A percentile compares a stretch with the other conserved stretches of the same genome.
phyloP scores from a whole-genome alignment of 1,140 invertebrate genomes.

The Drosophila pectinifera region DNA sequence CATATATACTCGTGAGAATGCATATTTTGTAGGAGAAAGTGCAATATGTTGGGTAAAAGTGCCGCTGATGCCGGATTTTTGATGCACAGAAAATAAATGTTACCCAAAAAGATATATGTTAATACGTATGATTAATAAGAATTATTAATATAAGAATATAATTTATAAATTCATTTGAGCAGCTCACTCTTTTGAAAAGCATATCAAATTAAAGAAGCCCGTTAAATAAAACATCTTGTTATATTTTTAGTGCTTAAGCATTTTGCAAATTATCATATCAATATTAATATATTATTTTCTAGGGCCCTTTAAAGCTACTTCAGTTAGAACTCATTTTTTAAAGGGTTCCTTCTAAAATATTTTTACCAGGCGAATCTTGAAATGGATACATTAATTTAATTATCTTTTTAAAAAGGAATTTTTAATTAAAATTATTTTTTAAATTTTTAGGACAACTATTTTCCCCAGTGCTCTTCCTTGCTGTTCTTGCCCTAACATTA shows the following conservation, averaged over 20 bases:
- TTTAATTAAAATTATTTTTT: too few relatives aligned
- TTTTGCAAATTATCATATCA: neutral
- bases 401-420: too few relatives aligned
- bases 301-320: too few relatives aligned
- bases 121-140: neutral
- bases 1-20: neutral
- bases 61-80: constrained; percentile 24
- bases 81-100: constrained; percentile 4
- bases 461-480: constrained; percentile 17
- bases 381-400: too few relatives aligned
- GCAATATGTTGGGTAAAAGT: constrained; percentile 37
- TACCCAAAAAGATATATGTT: neutral
- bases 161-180: neutral
- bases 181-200: neutral
- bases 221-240: neutral
- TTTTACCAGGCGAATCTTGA: too few relatives aligned
- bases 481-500: constrained; percentile 75
- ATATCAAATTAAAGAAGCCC: neutral
- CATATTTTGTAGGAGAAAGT: constrained; percentile 2
- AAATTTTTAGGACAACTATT: neutral
- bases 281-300: too few relatives aligned
- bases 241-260: neutral
- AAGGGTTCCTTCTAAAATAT: too few relatives aligned
- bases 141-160: neutral
- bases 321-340: too few relatives aligned